Evolutionary conservation across 2,113 vertebrate species (phyloP).

Genomic region (Meriones unguiculatus): DNA sequence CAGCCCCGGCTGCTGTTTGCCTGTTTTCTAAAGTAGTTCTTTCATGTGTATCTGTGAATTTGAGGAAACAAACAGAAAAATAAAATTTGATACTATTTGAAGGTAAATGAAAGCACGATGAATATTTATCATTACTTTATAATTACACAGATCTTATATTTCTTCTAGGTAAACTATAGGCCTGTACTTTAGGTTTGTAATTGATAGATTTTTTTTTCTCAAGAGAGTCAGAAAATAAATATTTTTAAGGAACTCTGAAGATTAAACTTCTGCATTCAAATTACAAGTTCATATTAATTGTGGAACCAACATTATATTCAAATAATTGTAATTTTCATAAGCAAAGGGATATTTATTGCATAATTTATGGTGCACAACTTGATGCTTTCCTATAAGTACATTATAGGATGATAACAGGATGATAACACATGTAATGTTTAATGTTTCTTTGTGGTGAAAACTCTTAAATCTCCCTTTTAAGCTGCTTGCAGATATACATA

Average conservation of each 20-base stretch:
- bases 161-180: conserved; percentile 23
- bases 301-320: neutral
- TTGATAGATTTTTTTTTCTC: conserved; percentile 42
- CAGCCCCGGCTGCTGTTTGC: neutral
- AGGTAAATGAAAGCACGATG: neutral
- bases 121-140: neutral
- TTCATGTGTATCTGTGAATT: neutral
- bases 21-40: neutral
- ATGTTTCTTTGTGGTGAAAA: neutral
- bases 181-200: conserved; percentile 10
- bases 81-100: neutral
- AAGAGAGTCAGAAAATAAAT: conserved; percentile 1
- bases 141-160: conserved; percentile 20
- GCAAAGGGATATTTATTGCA: neutral
- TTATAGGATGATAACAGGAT: neutral
- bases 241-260: neutral
- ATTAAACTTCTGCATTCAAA: neutral
- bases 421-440: neutral
- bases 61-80: neutral
- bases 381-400: neutral
- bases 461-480: neutral
- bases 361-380: neutral
- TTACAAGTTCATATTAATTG: neutral
- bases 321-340: neutral
- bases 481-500: neutral